Evolutionary conservation across 2,113 vertebrate species (phyloP), one percentile per base, ranked within the genome.

Genomic region (Albula goreensis): DNA sequence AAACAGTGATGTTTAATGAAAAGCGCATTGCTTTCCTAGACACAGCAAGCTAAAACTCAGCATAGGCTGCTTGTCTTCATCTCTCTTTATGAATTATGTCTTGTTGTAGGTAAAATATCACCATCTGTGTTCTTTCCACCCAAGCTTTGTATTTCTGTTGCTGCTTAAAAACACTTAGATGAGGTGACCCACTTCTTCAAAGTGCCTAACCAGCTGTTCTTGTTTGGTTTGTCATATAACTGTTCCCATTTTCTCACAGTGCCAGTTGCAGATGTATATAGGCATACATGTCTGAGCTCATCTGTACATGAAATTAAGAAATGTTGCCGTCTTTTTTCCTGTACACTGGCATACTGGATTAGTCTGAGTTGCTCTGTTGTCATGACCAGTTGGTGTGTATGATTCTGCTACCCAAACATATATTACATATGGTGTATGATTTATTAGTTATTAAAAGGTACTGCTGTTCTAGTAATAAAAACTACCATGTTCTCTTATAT

Each of bases 131-230:
- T 9, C 82, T 82, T 41, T 78, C 63, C n/a, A 13, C 56, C 79
- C 10, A 4, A 25, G 82, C 81, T 49, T 50, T 25, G 51, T 3
- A 56, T 79, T 50, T 83, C 86, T 82, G n/a, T 52, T 25, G 51
- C 13, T n/a, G 7, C 48, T 82, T 22, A 48, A 53, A 82, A 53
- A 50, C n/a, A 50, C 1, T 79, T 22, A 22, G 63, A 5, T 50
- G 31, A 15, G 66, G 3, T 85, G 60, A 31, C 78, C 19, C 78
- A 82, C 70, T 88, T 85, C 6, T 82, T 70, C n/a, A 25, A 57
- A 56, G 60, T 63, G 66, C 66, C 19, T 8, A 88, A 84, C 86
- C n/a, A 12, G 77, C 80, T 57, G 12, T 88, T 85, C 81, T 52
- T 0, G 77, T 70, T 79, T 80, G n/a, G 56, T 53, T 31, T 48